Percentiles rank a stretch among this genome's conserved stretches.
phyloP scores from a whole-genome alignment of 2,113 vertebrate species.

The Euleptes europaea region DNA sequence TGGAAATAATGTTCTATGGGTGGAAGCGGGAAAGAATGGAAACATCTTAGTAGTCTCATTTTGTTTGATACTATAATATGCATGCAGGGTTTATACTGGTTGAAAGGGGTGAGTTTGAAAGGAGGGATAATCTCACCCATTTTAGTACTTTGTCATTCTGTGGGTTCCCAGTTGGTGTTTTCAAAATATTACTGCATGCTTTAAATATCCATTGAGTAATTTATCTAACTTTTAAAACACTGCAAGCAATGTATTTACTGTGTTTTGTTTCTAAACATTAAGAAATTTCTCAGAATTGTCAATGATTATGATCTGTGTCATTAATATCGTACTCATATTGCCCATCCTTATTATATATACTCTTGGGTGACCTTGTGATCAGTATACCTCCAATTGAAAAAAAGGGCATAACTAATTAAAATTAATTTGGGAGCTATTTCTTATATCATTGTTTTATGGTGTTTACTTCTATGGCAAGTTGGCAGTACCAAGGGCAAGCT shows the following conservation, averaged over 20 bases:
- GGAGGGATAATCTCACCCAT: background rate
- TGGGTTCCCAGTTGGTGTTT: background rate
- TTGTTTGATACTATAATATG: slow-evolving; percentile 13
- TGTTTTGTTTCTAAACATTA: background rate
- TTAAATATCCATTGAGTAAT: background rate
- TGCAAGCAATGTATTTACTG: background rate
- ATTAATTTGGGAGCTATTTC: background rate
- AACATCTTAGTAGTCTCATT: background rate
- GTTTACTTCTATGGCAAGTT: background rate
- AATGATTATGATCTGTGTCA: background rate
- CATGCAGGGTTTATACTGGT: background rate
- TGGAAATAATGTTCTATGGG: background rate
- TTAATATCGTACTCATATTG: background rate
- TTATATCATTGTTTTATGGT: background rate
- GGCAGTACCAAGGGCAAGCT: background rate
- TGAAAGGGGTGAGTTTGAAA: background rate
- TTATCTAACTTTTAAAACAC: background rate
- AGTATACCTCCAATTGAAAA: background rate
- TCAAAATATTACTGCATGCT: background rate
- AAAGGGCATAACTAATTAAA: background rate
- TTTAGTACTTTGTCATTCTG: background rate
- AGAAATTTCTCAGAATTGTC: background rate
- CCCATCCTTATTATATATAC: too few relatives aligned
- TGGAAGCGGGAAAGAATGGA: background rate
- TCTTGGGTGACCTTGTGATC: background rate